Percentiles rank a stretch among this genome's conserved stretches.
phyloP scores from a whole-genome alignment of 1,140 invertebrate species.

The Maconellicoccus hirsutus region DNA sequence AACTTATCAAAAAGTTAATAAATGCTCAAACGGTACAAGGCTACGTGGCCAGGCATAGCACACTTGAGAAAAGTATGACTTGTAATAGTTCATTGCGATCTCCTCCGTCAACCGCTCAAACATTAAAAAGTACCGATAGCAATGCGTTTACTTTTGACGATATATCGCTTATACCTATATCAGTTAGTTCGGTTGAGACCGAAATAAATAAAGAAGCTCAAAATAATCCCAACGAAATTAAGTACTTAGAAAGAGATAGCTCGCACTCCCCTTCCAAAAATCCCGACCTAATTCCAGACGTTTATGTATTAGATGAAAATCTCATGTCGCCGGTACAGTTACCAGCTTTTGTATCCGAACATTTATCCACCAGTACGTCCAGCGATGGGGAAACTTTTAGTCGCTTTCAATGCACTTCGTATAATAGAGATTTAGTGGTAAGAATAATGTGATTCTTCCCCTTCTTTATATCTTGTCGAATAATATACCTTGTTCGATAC shows the following conservation, averaged over 20 bases:
- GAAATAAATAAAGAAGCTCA: not conserved
- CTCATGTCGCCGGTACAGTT: not conserved
- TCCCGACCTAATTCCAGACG: slow-evolving; percentile 13
- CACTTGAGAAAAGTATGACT: slow-evolving; percentile 76
- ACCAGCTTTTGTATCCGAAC: not conserved
- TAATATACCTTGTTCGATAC: not conserved
- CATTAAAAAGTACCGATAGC: slow-evolving; percentile 1
- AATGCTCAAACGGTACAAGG: slow-evolving; percentile 70
- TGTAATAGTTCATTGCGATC: slow-evolving; percentile 73
- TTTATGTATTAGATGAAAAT: not conserved
- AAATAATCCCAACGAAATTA: not conserved
- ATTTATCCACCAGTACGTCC: not conserved
- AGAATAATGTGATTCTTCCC: not conserved
- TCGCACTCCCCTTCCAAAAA: slow-evolving; percentile 14
- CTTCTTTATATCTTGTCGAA: not conserved
- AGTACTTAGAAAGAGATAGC: not conserved
- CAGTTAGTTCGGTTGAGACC: not conserved
- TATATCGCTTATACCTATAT: not conserved
- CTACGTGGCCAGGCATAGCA: slow-evolving; percentile 72
- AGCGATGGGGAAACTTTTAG: not conserved
- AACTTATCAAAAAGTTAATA: slow-evolving; percentile 51
- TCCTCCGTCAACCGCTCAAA: slow-evolving; percentile 41
- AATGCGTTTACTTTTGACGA: not conserved
- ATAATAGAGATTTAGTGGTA: not conserved
- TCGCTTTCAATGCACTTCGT: not conserved